A percentile compares a stretch with the other conserved stretches of the same genome.
Conservation (phyloP, 37 sponge, comb jelly and placozoan species). For the Aplysina aerophoba region DNA sequence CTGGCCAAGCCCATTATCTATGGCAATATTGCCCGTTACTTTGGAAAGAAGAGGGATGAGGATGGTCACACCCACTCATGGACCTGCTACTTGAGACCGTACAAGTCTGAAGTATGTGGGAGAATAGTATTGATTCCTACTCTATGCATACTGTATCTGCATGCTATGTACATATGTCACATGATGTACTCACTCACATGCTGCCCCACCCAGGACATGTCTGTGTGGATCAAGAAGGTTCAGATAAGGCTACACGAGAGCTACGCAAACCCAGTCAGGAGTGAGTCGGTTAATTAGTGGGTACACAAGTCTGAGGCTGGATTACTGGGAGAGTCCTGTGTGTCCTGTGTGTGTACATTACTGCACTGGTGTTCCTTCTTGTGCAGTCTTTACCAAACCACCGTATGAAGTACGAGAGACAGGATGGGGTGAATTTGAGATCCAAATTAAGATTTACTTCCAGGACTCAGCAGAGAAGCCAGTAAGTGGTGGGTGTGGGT, state of each 20-base stretch:
- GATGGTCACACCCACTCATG: conserved; percentile 98
- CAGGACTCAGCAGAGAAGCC: conserved; percentile 91
- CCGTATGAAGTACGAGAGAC: conserved; percentile 92
- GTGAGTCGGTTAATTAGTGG: too few species aligned
- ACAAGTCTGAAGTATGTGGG: conserved; percentile 79
- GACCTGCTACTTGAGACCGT: conserved; percentile 93
- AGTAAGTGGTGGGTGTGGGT: conserved; percentile 69
- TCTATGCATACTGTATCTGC: not conserved
- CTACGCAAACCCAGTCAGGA: conserved; percentile 84
- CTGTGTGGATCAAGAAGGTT: conserved; percentile 82
- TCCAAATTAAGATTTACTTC: conserved; percentile 90
- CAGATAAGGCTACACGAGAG: conserved; percentile 98
- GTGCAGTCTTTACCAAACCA: conserved; percentile 76
- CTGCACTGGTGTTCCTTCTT: not conserved
- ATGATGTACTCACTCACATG: too few species aligned
- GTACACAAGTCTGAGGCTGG: too few species aligned
- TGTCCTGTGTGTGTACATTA: not conserved
- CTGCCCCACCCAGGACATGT: conserved; percentile 58
- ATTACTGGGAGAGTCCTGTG: too few species aligned
- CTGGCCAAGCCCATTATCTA: conserved; percentile 85
- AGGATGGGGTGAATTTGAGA: conserved; percentile 99
- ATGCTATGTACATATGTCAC: too few species aligned
- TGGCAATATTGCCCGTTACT: conserved; percentile 84
- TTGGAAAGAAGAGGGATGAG: conserved; percentile 95
- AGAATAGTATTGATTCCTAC: not conserved